phyloP scores from a whole-genome alignment of 2,888 invertebrate genomes.

The Sesia apiformis region DNA sequence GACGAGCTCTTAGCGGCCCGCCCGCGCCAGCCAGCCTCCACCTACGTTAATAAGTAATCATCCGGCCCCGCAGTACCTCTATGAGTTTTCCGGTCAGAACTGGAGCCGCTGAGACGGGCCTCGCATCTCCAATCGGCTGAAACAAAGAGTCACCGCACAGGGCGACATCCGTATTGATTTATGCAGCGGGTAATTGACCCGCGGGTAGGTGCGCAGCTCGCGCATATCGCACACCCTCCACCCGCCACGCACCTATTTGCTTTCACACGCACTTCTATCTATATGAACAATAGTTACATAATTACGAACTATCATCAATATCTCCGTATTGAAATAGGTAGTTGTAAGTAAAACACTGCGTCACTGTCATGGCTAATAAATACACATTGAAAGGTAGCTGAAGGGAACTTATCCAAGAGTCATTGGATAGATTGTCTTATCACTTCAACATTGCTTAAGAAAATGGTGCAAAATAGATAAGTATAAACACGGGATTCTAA shows the following conservation, averaged over 20 bases:
- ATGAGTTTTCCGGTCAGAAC: conserved; percentile 67
- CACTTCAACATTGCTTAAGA: too few relatives aligned
- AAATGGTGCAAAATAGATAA: too few relatives aligned
- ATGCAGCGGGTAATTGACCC: conserved; percentile 57
- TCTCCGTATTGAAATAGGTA: neutral
- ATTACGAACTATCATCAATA: neutral
- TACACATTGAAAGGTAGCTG: too few relatives aligned
- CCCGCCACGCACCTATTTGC: conserved; percentile 39
- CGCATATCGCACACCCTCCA: conserved; percentile 25
- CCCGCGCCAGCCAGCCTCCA: conserved; percentile 65
- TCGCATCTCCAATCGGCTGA: conserved; percentile 60
- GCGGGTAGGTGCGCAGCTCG: conserved; percentile 54
- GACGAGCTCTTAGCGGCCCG: conserved; percentile 62
- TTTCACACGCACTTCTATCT: conserved; percentile 30
- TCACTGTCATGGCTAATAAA: too few relatives aligned
- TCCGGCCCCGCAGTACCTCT: conserved; percentile 70
- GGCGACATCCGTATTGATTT: conserved; percentile 65
- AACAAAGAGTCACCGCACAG: conserved; percentile 64
- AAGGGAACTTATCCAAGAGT: too few relatives aligned
- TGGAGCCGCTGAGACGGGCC: conserved; percentile 63
- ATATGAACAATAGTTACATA: neutral
- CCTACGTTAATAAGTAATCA: conserved; percentile 75
- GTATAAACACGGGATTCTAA: too few relatives aligned
- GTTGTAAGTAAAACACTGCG: too few relatives aligned
- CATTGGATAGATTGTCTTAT: too few relatives aligned